Evolutionary conservation across 2,888 invertebrate species (phyloP).

Genomic region (Meiosimyza platycephala): DNA sequence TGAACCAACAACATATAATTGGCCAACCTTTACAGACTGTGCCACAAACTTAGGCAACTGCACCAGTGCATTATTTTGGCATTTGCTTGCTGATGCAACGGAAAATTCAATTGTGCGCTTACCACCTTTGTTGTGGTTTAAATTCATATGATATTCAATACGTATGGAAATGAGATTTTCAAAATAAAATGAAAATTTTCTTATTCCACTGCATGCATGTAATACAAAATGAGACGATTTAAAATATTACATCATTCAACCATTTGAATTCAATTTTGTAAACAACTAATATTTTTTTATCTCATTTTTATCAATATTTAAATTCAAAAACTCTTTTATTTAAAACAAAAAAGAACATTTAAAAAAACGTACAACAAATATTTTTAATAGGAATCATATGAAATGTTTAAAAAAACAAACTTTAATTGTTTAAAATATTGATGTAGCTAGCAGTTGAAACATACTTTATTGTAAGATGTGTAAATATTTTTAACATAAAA

Average conservation of each 20-base stretch:
- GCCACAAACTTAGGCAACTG: conserved; percentile 45
- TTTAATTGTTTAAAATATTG: no score
- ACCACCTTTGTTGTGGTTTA: conserved; percentile 56
- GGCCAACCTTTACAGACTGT: conserved; percentile 30
- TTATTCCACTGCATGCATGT: neutral
- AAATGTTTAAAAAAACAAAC: neutral
- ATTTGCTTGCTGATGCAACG: conserved; percentile 53
- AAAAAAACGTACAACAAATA: no score
- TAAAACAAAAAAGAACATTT: no score
- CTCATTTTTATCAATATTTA: no score
- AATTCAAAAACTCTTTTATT: no score
- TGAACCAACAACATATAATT: neutral
- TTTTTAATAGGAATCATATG: no score
- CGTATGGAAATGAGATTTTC: conserved; percentile 23
- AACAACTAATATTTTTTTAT: neutral
- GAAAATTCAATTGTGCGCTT: conserved; percentile 52
- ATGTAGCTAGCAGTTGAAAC: no score
- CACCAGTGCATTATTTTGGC: conserved; percentile 55
- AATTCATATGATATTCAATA: conserved; percentile 50
- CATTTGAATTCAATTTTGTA: neutral
- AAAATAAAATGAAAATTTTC: conserved; percentile 9
- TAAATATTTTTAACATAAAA: neutral
- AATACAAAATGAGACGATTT: neutral
- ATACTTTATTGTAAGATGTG: neutral
- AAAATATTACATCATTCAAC: conserved; percentile 1